Evolutionary conservation across 2,888 invertebrate species (phyloP), one percentile per base, ranked within the genome.

Genomic region (Amphipyra berbera): DNA sequence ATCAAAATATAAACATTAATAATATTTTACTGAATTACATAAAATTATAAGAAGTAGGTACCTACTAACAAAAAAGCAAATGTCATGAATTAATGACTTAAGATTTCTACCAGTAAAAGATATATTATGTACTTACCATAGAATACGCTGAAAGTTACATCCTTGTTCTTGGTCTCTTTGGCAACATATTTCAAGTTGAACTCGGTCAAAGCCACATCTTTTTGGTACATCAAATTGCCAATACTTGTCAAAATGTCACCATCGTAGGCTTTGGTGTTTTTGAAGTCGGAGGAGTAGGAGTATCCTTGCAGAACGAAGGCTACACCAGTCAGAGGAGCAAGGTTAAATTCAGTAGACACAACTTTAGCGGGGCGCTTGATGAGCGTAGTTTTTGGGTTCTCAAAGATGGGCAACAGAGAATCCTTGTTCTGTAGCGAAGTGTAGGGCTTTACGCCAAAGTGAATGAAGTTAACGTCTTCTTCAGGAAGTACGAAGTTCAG

Each of bases 361-460:
- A 81, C 86, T 80, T 85, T 91, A 66, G 76, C 87, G 56, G 73
- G 81, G 12, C 86, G 89, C 49, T 82, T 83, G 52, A 95, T 88
- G 9, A 95, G 65, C 75, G 95, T 93, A 6, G 95, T 93, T 42
- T 90, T 82, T 8, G 92, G 85, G 57, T 94, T 90, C 48, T 92
- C 90, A 27, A 93, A 86, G 27, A 95, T 84, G 1, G 96, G 95
- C 37, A 93, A 87, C 40, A 96, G 83, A 15, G 92, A 87, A 44
- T 96, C 90, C 68, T 96, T 95, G 76, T 96, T 94, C 76, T 95
- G 94, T 68, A 90, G 92, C 1, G 96, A 88, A 9, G 96, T 96
- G 88, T 96, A 97, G 6, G 97, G 97, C 90, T 95, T 93, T 0
- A 95, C 95, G 76, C 96, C 96, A 85, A 92, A 95, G 77, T 97